Base-by-base conservation (phyloP, 2,797 vertebrate genomes). In the Todus mexicanus region DNA sequence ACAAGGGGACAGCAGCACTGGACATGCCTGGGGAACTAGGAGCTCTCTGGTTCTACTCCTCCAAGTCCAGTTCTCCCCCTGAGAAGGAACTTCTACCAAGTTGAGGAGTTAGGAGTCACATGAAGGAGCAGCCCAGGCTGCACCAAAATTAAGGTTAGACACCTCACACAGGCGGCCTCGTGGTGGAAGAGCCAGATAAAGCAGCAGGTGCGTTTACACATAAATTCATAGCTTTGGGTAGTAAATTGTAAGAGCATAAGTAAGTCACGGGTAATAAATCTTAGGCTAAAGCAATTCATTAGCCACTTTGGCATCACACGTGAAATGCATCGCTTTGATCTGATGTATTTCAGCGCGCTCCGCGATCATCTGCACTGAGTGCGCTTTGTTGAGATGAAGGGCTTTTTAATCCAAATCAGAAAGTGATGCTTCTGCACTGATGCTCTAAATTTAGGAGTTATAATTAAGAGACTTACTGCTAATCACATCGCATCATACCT, bases 391-490 rank as follows among this genome's bases (percentile, higher is more conserved):
- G 88, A 97, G 90, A 97, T 93, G 92, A 97, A 97, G 95, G 90
- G 91, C 80, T 93, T 96, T 93, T 96, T 90, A 97, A 96, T 97
- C 96, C 96, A 97, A 97, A 97, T 95, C 92, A 96, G 93, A 97
- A 95, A 97, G 95, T 56, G 86, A 96, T 90, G 84, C 89, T 96
- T 97, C 96, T 85, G 90, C 92, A 83, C 89, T 93, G 92, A 95
- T 94, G 94, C 81, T 95, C 94, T 94, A 93, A n/a, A 97, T 96
- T 97, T 86, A 90, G 92, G 91, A 95, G 91, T 96, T 95, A 96
- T 94, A 97, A 97, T 97, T 97, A 98, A 97, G 94, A 97, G 96
- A 96, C 94, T 96, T 92, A 90, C 74, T 96, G 93, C 97, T 97
- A 97, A 97, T 96, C 97, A 96, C 96, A 94, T 95, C 91, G 94